Conservation (phyloP, 1,140 invertebrate species). For the Cyrtorhinus lividipennis region DNA sequence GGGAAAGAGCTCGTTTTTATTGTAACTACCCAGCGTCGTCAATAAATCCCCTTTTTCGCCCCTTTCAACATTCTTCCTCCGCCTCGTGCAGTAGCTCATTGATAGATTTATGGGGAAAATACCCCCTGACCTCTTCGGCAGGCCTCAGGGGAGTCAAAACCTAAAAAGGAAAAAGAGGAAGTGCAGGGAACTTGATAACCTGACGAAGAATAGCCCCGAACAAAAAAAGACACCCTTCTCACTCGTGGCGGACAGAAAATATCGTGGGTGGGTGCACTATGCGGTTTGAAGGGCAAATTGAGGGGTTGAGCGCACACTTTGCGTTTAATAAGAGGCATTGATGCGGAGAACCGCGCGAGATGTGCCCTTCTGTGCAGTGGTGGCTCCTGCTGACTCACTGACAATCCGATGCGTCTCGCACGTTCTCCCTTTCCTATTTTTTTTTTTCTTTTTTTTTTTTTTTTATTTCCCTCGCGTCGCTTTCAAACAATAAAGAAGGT, state of each 20-base stretch:
- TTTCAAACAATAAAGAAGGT: not conserved
- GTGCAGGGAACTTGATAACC: not conserved
- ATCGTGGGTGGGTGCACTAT: not conserved
- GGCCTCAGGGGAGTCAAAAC: not conserved
- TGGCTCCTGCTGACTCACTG: too few species aligned
- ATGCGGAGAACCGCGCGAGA: slow-evolving; percentile 1
- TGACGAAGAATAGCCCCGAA: not conserved
- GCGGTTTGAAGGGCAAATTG: not conserved
- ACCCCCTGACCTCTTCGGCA: not conserved
- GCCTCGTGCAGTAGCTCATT: too few species aligned
- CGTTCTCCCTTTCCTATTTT: too few species aligned
- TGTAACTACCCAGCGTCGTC: too few species aligned
- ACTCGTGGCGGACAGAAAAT: not conserved
- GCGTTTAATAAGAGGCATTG: slow-evolving; percentile 9
- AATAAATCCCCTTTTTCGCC: too few species aligned
- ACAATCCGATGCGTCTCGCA: not conserved
- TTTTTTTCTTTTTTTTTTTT: too few species aligned
- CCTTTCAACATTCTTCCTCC: too few species aligned
- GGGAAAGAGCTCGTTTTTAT: too few species aligned
- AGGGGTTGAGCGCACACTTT: slow-evolving; percentile 2
- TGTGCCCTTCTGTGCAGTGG: not conserved
- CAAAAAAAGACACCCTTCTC: not conserved
- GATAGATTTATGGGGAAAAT: slow-evolving; percentile 1
- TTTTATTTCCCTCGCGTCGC: not conserved
- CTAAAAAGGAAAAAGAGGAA: not conserved